These are phyloP conservation scores for Discoglossus pictus DNA, from an alignment of 2,797 vertebrate genomes.

Conservation along the genomic window DNA sequence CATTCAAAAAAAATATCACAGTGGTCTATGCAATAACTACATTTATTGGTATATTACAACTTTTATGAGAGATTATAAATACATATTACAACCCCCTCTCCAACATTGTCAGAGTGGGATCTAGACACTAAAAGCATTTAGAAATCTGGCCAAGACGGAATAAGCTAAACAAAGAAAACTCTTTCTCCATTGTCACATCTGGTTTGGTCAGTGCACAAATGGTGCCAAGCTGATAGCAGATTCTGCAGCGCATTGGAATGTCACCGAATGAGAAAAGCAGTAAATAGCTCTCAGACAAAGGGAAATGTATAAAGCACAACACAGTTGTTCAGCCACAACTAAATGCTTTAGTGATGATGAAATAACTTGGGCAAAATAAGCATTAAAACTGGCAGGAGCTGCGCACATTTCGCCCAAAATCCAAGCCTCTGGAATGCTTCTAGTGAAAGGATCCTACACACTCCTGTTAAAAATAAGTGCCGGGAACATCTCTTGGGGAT, in stretches of 20 bases:
- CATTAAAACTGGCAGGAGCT: slow-evolving; percentile 1
- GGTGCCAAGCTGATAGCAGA: neutral
- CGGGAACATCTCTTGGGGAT: neutral
- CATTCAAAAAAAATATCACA: no score
- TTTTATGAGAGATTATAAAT: no score
- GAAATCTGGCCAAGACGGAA: no score
- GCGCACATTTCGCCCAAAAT: slow-evolving; percentile 1
- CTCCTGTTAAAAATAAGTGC: no score
- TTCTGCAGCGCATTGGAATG: neutral
- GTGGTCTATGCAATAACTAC: no score
- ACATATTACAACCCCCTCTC: no score
- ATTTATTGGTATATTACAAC: no score
- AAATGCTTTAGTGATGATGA: slow-evolving; percentile 47
- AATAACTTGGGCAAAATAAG: slow-evolving; percentile 51
- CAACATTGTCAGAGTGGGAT: no score
- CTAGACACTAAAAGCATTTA: no score
- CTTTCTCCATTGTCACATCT: no score
- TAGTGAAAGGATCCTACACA: slow-evolving; percentile 2
- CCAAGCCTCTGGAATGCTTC: neutral
- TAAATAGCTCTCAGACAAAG: neutral
- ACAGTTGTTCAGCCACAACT: slow-evolving; percentile 60
- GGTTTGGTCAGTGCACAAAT: no score
- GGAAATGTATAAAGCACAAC: slow-evolving; percentile 61
- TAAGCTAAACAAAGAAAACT: no score
- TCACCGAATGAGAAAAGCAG: neutral